phyloP scores from a whole-genome alignment of 2,888 invertebrate species.

The Netelia melanura region DNA sequence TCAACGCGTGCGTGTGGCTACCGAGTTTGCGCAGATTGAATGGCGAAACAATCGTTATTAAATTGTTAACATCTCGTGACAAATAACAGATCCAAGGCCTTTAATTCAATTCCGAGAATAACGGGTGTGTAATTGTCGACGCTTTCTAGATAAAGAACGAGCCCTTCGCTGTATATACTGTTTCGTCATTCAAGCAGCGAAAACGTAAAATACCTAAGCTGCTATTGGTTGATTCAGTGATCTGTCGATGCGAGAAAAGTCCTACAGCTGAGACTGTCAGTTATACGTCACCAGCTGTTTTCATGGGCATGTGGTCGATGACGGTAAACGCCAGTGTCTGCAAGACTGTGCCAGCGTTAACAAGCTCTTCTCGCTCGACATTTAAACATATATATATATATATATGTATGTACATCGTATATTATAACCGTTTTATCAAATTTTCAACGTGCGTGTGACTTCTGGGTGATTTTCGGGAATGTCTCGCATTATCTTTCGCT shows the following conservation, averaged over 20 bases:
- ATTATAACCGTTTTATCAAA: not conserved
- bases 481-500: not conserved
- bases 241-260: conserved; percentile 41
- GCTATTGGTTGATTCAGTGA: conserved; percentile 4
- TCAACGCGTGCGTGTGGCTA: not conserved
- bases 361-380: not conserved
- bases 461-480: not conserved
- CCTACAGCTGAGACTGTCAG: not conserved
- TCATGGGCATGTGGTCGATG: conserved; percentile 49
- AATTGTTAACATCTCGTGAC: not conserved
- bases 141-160: conserved; percentile 3
- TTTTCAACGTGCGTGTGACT: not conserved
- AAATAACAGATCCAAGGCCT: not conserved
- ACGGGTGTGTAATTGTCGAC: not conserved
- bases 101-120: not conserved
- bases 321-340: conserved; percentile 17
- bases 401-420: not conserved
- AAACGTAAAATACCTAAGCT: not conserved
- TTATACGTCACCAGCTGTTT: conserved; percentile 63
- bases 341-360: conserved; percentile 32
- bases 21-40: not conserved
- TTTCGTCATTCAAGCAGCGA: conserved; percentile 23
- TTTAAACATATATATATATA: not conserved
- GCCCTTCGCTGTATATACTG: not conserved
- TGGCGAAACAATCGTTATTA: not conserved